These are phyloP conservation scores for Dendronephthya gigantea DNA, from an alignment of 64 coral and sea anemone species.

Conservation along the genomic window DNA sequence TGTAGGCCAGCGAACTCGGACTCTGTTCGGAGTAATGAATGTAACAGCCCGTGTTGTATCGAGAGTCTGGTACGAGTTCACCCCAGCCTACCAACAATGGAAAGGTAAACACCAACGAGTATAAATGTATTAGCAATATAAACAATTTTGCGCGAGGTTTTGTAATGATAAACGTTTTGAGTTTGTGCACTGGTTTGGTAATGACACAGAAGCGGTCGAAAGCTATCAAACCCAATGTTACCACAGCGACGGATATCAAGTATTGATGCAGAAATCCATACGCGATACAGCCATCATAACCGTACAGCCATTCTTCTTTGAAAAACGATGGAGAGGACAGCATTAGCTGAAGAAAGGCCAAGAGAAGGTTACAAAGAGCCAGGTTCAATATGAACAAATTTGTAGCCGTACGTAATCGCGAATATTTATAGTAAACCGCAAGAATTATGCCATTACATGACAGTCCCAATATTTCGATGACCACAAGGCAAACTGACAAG, in stretches of 20 bases:
- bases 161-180: slow-evolving; percentile 46
- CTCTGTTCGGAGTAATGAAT: slow-evolving; percentile 69
- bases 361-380: slow-evolving; percentile 70
- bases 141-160: slow-evolving; percentile 36
- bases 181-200: slow-evolving; percentile 49
- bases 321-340: slow-evolving; percentile 55
- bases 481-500: neutral
- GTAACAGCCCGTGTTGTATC: slow-evolving; percentile 69
- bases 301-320: slow-evolving; percentile 56
- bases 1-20: slow-evolving; percentile 60
- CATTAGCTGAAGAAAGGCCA: slow-evolving; percentile 48
- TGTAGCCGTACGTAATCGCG: slow-evolving; percentile 64
- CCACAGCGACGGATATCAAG: slow-evolving; percentile 65
- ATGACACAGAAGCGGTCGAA: slow-evolving; percentile 79
- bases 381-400: slow-evolving; percentile 95
- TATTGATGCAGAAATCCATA: slow-evolving; percentile 87
- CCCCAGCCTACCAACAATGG: slow-evolving; percentile 74
- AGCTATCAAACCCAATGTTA: slow-evolving; percentile 57
- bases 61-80: slow-evolving; percentile 41
- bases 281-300: slow-evolving; percentile 42
- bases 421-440: slow-evolving; percentile 33
- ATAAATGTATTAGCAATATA: slow-evolving; percentile 56
- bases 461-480: neutral
- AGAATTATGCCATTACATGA: neutral
- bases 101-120: slow-evolving; percentile 59